These are phyloP conservation scores for Rhinogobio ventralis DNA, from an alignment of 2,797 vertebrate genomes.

Conservation along the genomic window DNA sequence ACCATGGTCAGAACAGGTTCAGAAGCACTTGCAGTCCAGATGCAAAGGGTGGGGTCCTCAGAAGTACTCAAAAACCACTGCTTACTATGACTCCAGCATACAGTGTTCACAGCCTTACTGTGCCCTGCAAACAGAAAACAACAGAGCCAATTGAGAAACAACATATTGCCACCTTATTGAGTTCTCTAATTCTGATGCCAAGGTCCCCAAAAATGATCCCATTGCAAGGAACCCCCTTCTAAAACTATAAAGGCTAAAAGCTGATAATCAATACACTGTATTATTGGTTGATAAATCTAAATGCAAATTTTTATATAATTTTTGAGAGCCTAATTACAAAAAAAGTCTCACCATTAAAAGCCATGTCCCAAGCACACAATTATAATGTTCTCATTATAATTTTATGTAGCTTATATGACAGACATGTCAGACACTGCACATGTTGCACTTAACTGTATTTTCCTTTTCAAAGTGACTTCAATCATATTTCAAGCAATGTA, in stretches of 20 bases:
- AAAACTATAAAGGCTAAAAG: not conserved
- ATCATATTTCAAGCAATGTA: too few species aligned
- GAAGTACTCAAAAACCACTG: slow-evolving; percentile 85
- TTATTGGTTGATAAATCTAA: too few species aligned
- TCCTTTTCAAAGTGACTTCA: too few species aligned
- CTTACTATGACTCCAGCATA: slow-evolving; percentile 87
- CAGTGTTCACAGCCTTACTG: slow-evolving; percentile 80
- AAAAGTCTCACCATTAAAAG: too few species aligned
- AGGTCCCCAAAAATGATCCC: not conserved
- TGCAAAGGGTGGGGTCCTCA: slow-evolving; percentile 80
- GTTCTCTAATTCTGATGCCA: not conserved
- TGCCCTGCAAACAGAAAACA: slow-evolving; percentile 78
- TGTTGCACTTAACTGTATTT: too few species aligned
- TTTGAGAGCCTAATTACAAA: too few species aligned
- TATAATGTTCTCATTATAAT: too few species aligned
- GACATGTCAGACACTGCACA: too few species aligned
- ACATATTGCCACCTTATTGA: not conserved
- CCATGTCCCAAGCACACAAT: too few species aligned
- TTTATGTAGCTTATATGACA: too few species aligned
- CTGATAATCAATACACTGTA: too few species aligned
- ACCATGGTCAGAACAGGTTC: slow-evolving; percentile 83
- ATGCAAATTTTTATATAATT: too few species aligned
- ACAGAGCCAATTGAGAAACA: not conserved
- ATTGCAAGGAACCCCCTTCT: not conserved
- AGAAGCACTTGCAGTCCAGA: slow-evolving; percentile 81